Base-by-base conservation (phyloP, 64 coral and sea anemone species). In the Dendronephthya gigantea region DNA sequence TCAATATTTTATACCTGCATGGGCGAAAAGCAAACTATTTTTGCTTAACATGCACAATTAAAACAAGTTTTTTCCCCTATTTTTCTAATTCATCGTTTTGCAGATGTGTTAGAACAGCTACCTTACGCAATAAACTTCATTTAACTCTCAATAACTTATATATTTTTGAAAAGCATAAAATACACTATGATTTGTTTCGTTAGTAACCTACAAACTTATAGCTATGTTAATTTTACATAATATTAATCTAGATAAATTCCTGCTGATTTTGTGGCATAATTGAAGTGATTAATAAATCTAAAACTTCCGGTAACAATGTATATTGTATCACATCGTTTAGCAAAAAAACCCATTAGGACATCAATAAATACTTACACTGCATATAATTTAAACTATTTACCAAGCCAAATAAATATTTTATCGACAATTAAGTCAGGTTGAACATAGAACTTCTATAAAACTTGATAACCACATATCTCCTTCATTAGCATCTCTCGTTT, bases 381-480 rank as follows among this genome's bases (percentile, higher is more conserved):
- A 35, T 28, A 79, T 79, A 79, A 9, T 79, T 12, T 8, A 79
- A 29, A 34, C 15, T 79, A 79, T 13, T 30, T n/a, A 15, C 19
- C 22, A 66, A 66, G 22, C 29, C 29, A 2, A 30, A n/a, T n/a
- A 66, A n/a, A 66, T 66, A 66, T 66, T 66, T 66, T 15, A 45
- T 45, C 41, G 41, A 45, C 4, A 45, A 66, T 22, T 22, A 3
- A n/a, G 14, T 30, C 29, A 79, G 7, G 72, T 36, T 34, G 72
- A 79, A 79, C 72, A 79, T 39, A 79, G 32, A 30, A 79, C 72
- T 39, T 79, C 72, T 34, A 34, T 79, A 34, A 79, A 36, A 79
- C 4, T 79, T 12, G 36, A 2, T 19, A 79, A 29, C 72, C 72
- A 79, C 17, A 79, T 36, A 39, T 79, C 72, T 4, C 36, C 72